phyloP scores from a whole-genome alignment of 2,113 vertebrate species.

The Plecotus auritus region DNA sequence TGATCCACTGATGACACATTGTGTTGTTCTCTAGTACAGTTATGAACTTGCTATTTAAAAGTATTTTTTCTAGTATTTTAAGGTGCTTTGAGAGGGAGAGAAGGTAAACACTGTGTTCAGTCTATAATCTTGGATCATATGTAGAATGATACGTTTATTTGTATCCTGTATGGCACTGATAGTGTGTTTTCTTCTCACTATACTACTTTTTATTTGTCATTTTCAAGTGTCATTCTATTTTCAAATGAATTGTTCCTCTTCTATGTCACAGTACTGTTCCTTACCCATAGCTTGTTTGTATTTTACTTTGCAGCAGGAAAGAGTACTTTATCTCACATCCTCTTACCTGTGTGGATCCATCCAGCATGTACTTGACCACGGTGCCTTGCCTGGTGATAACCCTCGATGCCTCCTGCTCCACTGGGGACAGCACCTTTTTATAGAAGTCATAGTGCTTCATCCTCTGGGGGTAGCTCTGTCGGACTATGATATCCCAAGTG shows the following conservation, averaged over 20 bases:
- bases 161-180: not conserved
- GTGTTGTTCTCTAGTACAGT: not conserved
- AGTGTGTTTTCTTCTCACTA: not conserved
- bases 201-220: not conserved
- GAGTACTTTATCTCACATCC: not conserved
- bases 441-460: slow-evolving; percentile 72
- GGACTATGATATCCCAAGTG: slow-evolving; percentile 81
- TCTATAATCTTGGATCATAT: not conserved
- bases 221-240: not conserved
- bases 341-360: slow-evolving; percentile 89
- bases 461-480: slow-evolving; percentile 86
- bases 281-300: not conserved
- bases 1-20: not conserved
- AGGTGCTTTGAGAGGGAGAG: not conserved
- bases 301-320: not conserved
- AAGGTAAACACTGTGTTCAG: not conserved
- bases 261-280: not conserved
- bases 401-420: slow-evolving; percentile 85
- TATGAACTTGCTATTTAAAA: not conserved
- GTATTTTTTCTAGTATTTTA: not conserved
- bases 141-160: not conserved
- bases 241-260: not conserved
- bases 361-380: slow-evolving; percentile 88
- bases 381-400: slow-evolving; percentile 87
- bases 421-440: slow-evolving; percentile 46